These are phyloP conservation scores for Orius insidiosus DNA, from an alignment of 1,140 invertebrate genomes.

Conservation along the genomic window DNA sequence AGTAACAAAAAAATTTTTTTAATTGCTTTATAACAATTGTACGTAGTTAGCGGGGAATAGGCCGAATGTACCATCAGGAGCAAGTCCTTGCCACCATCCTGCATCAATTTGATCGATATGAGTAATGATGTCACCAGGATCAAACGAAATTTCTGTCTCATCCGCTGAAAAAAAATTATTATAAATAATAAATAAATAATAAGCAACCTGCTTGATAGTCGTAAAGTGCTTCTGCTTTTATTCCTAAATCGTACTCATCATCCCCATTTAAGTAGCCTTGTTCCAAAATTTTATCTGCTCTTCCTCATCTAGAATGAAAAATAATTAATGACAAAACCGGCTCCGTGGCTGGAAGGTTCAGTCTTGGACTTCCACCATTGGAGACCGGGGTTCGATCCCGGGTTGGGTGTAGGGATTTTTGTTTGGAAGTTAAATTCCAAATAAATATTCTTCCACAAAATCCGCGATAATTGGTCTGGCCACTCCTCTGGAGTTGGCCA, in stretches of 20 bases:
- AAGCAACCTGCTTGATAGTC: constrained; percentile 94
- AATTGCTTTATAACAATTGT: constrained; percentile 34
- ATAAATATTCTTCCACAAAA: no score
- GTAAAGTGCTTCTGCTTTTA: constrained; percentile 75
- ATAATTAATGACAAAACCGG: not conserved
- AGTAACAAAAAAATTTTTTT: no score
- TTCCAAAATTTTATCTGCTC: no score
- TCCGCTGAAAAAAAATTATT: constrained; percentile 56
- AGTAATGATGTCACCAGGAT: constrained; percentile 88
- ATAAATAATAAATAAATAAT: no score
- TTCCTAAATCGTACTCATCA: constrained; percentile 34
- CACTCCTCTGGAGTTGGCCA: no score
- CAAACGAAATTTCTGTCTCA: constrained; percentile 90
- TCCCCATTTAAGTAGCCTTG: not conserved
- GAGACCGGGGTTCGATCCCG: no score
- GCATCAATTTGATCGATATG: constrained; percentile 90
- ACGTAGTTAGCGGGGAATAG: constrained; percentile 95
- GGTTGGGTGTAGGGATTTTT: no score
- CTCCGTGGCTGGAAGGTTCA: no score
- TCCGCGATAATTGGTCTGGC: no score
- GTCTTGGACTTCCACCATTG: no score
- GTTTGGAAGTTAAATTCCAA: no score
- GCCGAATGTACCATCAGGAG: constrained; percentile 71
- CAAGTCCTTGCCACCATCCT: constrained; percentile 94
- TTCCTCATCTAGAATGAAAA: not conserved